phyloP scores from a whole-genome alignment of 1,140 invertebrate species.

The Vollenhovia emeryi region DNA sequence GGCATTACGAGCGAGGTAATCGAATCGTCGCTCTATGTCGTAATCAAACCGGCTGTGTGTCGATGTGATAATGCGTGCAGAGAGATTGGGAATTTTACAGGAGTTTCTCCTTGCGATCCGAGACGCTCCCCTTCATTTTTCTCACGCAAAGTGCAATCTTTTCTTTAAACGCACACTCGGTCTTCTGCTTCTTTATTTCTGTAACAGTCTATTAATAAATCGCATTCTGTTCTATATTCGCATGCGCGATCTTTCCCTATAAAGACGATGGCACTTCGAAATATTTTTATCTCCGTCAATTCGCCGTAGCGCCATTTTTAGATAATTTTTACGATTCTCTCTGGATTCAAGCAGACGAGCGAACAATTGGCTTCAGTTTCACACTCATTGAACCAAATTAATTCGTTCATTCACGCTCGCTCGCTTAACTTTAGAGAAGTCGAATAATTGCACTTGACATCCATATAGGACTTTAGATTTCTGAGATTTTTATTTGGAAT shows the following conservation, averaged over 20 bases:
- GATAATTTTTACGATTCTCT: background rate
- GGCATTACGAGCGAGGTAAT: constrained; percentile 25
- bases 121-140: background rate
- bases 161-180: background rate
- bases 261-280: background rate
- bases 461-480: background rate
- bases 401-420: background rate
- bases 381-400: background rate
- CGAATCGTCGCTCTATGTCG: constrained; percentile 1
- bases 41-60: constrained; percentile 10
- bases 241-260: background rate
- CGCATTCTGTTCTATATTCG: background rate
- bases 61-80: background rate
- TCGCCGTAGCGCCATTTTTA: background rate
- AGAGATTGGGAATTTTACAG: background rate
- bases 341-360: background rate
- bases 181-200: background rate
- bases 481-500: background rate
- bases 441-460: background rate
- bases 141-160: background rate
- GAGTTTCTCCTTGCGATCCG: background rate
- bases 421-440: background rate
- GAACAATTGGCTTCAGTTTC: background rate
- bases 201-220: background rate
- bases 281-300: background rate